Evolutionary conservation across 2,797 vertebrate species (phyloP).

Genomic region (Parauchenoglanis punctatus): DNA sequence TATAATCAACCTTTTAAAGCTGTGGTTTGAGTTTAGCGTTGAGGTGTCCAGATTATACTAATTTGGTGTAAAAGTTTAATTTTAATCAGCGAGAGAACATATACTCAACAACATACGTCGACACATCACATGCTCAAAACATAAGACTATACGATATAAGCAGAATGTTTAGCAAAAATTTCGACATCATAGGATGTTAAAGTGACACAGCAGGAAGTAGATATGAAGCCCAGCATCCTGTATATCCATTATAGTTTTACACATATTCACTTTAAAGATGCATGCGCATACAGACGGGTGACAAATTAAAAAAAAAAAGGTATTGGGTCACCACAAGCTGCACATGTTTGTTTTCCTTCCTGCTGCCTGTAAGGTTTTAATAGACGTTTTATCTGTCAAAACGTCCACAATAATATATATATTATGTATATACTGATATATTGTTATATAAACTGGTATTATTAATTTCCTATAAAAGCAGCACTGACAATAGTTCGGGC

Average conservation of each 20-base stretch:
- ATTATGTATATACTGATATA: too few species aligned
- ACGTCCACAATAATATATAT: not conserved
- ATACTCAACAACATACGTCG: not conserved
- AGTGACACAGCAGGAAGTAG: constrained; percentile 11
- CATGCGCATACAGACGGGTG: not conserved
- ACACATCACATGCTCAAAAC: not conserved
- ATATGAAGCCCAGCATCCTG: not conserved
- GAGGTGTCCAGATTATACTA: not conserved
- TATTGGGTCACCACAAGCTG: not conserved
- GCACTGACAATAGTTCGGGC: not conserved
- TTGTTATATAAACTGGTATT: not conserved
- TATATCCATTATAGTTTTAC: not conserved
- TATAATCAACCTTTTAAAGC: not conserved
- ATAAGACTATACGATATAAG: not conserved
- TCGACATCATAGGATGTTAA: not conserved
- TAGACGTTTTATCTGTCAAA: not conserved
- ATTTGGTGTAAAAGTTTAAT: not conserved
- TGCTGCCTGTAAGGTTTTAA: not conserved
- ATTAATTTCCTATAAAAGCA: not conserved
- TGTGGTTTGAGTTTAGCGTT: not conserved
- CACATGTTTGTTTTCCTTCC: not conserved
- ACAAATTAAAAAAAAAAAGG: not conserved
- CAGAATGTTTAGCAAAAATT: not conserved
- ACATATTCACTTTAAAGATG: not conserved
- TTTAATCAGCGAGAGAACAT: not conserved